A percentile compares a stretch with the other conserved stretches of the same genome.
Conservation (phyloP, 2,888 invertebrate species). For the Heliconius charithonia region DNA sequence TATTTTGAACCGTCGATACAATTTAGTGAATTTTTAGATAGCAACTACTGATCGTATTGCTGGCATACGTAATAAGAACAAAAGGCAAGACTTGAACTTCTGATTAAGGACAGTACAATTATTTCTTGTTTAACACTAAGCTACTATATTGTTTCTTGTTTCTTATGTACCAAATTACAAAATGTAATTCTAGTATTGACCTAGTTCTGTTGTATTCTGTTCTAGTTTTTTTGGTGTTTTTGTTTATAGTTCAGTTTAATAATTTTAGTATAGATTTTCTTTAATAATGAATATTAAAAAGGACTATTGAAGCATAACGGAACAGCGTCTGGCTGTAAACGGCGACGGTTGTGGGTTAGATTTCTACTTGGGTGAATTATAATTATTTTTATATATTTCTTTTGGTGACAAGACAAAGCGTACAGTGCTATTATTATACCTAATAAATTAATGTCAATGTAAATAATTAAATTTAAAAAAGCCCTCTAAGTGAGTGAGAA, state of each 20-base stretch:
- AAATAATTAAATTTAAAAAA: too few species aligned
- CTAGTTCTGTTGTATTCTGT: not conserved
- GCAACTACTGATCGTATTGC: not conserved
- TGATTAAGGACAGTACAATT: constrained; percentile 63
- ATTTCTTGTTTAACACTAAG: constrained; percentile 46
- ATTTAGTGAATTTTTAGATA: not conserved
- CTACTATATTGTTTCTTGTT: constrained; percentile 36
- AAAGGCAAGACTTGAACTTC: constrained; percentile 51
- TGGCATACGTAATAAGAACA: constrained; percentile 53
- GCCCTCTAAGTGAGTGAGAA: too few species aligned
- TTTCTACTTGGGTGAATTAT: not conserved
- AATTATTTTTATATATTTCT: not conserved
- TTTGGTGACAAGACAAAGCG: too few species aligned
- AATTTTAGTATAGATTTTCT: not conserved
- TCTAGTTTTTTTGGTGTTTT: not conserved
- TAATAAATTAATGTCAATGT: too few species aligned
- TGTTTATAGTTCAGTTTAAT: not conserved
- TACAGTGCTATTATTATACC: too few species aligned
- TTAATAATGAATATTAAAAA: not conserved
- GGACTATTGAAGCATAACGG: not conserved
- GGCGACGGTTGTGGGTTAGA: not conserved
- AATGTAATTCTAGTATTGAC: constrained; percentile 11
- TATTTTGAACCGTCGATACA: not conserved
- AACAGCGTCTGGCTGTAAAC: not conserved
- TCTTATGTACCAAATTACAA: constrained; percentile 30